phyloP scores from a whole-genome alignment of 2,113 vertebrate genomes.

The Tachysurus vachellii region DNA sequence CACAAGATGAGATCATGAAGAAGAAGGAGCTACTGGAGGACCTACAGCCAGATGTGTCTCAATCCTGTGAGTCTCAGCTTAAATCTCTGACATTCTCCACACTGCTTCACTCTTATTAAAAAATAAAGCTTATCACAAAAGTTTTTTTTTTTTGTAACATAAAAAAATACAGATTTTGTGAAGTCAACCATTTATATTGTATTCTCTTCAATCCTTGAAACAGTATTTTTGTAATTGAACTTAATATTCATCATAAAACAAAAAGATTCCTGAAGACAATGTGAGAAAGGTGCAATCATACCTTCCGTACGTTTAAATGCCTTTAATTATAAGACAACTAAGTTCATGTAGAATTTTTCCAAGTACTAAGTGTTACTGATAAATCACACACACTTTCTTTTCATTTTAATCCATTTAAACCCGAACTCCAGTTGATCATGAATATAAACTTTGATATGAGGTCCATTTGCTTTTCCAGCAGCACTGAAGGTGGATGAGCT shows the following conservation, averaged over 20 bases:
- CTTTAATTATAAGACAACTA: not conserved
- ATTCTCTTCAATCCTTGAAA: too few species aligned
- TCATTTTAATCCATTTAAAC: not conserved
- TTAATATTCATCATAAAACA: not conserved
- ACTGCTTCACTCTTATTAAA: too few species aligned
- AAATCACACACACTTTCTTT: too few species aligned
- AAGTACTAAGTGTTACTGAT: too few species aligned
- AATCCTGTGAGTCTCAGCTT: constrained; percentile 72
- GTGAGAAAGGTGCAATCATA: not conserved
- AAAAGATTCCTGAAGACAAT: not conserved
- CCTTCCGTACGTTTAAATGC: not conserved
- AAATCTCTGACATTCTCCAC: too few species aligned
- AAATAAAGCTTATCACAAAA: not conserved
- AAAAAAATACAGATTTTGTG: not conserved
- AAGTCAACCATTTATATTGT: not conserved
- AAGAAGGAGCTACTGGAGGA: constrained; percentile 94
- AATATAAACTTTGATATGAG: not conserved
- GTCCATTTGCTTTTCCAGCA: constrained; percentile 54
- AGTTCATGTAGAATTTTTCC: not conserved
- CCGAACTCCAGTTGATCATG: not conserved
- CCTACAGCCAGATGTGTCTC: constrained; percentile 87
- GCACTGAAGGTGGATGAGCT: constrained; percentile 88
- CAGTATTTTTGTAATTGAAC: not conserved
- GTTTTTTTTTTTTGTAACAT: not conserved
- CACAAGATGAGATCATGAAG: constrained; percentile 95